A percentile compares a stretch with the other conserved stretches of the same genome.
Conservation (phyloP, 2,888 invertebrate genomes). For the Pristionchus fissidentatus region DNA sequence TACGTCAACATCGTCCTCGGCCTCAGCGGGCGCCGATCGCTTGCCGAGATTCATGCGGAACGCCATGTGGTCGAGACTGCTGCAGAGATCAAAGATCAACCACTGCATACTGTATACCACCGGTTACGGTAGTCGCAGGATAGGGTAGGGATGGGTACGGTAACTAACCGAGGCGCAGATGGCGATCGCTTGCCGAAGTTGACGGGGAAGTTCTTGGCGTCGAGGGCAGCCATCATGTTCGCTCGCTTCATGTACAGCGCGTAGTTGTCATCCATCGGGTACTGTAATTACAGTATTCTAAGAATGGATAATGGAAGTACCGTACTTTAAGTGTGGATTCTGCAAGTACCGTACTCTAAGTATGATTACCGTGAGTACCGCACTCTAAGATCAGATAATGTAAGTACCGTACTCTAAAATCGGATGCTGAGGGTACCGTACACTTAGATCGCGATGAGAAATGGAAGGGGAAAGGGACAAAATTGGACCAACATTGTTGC, state of each 20-base stretch:
- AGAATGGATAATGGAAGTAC: not conserved
- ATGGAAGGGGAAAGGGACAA: no score
- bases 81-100: no score
- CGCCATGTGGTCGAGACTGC: conserved; percentile 42
- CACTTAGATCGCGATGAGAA: no score
- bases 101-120: no score
- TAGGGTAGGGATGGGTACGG: not conserved
- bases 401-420: not conserved
- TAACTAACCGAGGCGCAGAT: no score
- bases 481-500: no score
- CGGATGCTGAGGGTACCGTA: not conserved
- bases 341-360: no score
- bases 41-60: conserved; percentile 48
- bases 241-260: not conserved
- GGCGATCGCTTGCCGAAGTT: conserved; percentile 31
- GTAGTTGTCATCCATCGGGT: not conserved
- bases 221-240: not conserved
- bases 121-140: not conserved
- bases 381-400: not conserved
- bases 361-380: not conserved
- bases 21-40: not conserved
- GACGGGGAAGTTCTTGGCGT: conserved; percentile 35
- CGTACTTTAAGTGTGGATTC: not conserved
- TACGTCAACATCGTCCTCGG: not conserved
- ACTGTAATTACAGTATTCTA: no score